Conservation (phyloP, 2,113 vertebrate species). For the Illadopsis cleaveri region DNA sequence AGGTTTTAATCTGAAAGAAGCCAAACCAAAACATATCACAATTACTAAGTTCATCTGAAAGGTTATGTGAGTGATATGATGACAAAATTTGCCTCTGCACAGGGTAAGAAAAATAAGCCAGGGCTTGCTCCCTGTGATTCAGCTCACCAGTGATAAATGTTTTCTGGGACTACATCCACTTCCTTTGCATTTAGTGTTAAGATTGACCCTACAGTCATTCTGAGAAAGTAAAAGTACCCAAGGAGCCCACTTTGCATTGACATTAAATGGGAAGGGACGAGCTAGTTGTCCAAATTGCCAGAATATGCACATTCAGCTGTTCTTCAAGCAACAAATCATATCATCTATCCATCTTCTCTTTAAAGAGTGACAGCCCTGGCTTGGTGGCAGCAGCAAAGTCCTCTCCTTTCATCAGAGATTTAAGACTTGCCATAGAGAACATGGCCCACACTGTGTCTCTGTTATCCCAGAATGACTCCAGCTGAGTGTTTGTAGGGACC, state of each 20-base stretch:
- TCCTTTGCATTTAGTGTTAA: neutral
- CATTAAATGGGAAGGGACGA: neutral
- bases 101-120: neutral
- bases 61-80: conserved; percentile 28
- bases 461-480: neutral
- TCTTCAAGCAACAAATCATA: neutral
- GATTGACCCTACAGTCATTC: neutral
- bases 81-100: neutral
- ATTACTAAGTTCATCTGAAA: conserved; percentile 57
- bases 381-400: neutral
- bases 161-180: neutral
- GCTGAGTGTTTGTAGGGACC: neutral
- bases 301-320: neutral
- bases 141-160: neutral
- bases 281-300: neutral
- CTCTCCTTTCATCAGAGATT: neutral
- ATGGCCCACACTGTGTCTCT: neutral
- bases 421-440: neutral
- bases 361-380: neutral
- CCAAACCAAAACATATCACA: conserved; percentile 49
- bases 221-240: neutral
- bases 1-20: conserved; percentile 40
- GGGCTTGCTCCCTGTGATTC: neutral
- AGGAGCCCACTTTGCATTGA: neutral
- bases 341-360: neutral